These are phyloP conservation scores for Heliangelus exortis DNA, from an alignment of 2,797 vertebrate species.

Conservation along the genomic window DNA sequence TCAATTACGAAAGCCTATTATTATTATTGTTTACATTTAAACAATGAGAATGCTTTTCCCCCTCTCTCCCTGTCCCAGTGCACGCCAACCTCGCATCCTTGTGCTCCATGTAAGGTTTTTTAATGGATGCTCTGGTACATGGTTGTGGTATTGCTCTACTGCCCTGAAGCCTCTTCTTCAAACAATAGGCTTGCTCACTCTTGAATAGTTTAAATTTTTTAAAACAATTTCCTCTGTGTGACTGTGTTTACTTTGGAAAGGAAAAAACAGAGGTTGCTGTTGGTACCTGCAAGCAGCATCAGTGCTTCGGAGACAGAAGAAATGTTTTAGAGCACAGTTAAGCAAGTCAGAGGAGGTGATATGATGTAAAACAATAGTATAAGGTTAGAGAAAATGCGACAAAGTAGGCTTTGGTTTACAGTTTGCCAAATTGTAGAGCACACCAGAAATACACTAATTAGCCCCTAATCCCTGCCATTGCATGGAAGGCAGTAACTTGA, in stretches of 20 bases:
- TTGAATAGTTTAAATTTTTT: neutral
- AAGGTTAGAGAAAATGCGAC: neutral
- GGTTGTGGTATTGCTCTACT: neutral
- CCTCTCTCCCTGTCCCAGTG: neutral
- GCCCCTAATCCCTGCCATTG: neutral
- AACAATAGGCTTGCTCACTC: neutral
- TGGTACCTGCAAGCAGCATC: neutral
- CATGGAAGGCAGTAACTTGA: neutral
- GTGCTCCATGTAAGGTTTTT: neutral
- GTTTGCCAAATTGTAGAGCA: neutral
- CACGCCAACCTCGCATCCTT: accelerated
- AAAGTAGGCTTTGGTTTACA: neutral
- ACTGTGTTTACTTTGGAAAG: neutral
- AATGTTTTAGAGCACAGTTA: neutral
- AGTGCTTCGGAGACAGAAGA: neutral
- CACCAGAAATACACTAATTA: neutral
- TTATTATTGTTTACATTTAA: constrained; percentile 52
- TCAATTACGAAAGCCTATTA: neutral
- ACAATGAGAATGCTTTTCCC: constrained; percentile 31
- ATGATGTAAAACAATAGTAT: neutral
- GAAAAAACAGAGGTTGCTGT: neutral
- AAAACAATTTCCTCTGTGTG: neutral
- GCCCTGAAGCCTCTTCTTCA: neutral
- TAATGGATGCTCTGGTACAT: neutral
- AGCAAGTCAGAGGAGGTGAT: neutral